phyloP scores from a whole-genome alignment of 2,113 vertebrate species.

The Perca flavescens region DNA sequence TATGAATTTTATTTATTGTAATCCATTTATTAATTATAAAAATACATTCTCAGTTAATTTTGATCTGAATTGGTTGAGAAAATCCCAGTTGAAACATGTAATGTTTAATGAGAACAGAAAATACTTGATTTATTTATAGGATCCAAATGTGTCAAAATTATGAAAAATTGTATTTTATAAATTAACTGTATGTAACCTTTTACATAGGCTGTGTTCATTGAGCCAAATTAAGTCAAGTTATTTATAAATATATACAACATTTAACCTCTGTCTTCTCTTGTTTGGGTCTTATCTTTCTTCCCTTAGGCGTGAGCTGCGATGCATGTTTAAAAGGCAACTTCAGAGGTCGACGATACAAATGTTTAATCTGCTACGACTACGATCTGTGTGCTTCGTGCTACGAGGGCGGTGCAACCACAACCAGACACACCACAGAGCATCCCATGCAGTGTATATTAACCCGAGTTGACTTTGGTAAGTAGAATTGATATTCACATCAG shows the following conservation, averaged over 20 bases:
- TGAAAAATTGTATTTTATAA: background rate
- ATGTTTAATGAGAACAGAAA: background rate
- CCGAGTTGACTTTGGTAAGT: conserved; percentile 98
- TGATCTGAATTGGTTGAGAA: too few species aligned
- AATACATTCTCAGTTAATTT: background rate
- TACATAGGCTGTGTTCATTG: background rate
- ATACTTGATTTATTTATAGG: background rate
- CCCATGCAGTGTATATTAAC: conserved; percentile 99
- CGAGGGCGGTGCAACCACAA: conserved; percentile 97
- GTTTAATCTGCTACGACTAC: conserved; percentile 99
- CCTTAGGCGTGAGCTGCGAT: conserved; percentile 98
- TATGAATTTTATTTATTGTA: background rate
- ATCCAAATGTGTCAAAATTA: background rate
- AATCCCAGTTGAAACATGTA: background rate
- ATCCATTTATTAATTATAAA: too few species aligned
- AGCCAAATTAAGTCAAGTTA: background rate
- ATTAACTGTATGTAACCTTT: background rate
- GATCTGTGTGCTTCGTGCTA: conserved; percentile 99
- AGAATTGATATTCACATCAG: background rate
- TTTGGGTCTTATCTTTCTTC: conserved; percentile 33
- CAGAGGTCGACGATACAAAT: conserved; percentile 97
- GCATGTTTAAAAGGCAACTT: conserved; percentile 99
- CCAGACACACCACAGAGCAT: conserved; percentile 98
- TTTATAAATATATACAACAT: too few species aligned
- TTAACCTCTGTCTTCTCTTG: background rate